Base-by-base conservation (phyloP, 2,113 vertebrate species). In the Oxyura jamaicensis region DNA sequence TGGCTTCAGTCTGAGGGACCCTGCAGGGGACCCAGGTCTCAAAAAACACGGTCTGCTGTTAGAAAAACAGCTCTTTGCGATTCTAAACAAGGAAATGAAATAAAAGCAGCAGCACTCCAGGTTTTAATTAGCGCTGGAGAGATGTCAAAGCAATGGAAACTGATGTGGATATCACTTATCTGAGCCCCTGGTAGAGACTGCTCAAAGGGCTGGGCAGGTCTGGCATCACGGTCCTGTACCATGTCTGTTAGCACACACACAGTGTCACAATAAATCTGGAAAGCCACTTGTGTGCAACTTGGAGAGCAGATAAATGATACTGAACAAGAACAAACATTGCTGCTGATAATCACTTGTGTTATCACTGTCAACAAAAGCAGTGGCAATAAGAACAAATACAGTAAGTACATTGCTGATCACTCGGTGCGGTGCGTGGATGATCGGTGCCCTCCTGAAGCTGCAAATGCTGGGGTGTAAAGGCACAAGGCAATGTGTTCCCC, bases 131-230 rank as follows among this genome's bases (percentile, higher is more conserved):
- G 50, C 4, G 3, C 73, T 36, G 73, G 63, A 15, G n/a, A 29
- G 65, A 14, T 60, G 73, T 63, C n/a, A 35, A 35, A 67, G 6
- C 23, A 44, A 14, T 28, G 65, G 17, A 36, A 41, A 3, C 3
- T 5, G 6, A 6, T 5, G 11, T 1, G 1, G 6, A 1, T 3
- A 2, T 21, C 10, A 0, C 35, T 18, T 3, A 2, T 1, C 42
- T 3, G 78, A 35, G 44, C 39, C 55, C 56, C 25, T 6, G 46
- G 6, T 39, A 39, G 36, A 20, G 66, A 4, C 25, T 25, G 78
- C 53, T 9, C 2, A 0, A 25, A 84, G 84, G 23, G 2, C 44
- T 10, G 56, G 22, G 36, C 19, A 9, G 48, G 8, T 16, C 72
- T 29, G 56, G 60, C 67, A 5, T 13, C 48, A 3, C 4, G 0